Evolutionary conservation across 1,140 invertebrate genomes (phyloP), one percentile per base, ranked within the genome.

Genomic region (Chrysomallon squamiferum): DNA sequence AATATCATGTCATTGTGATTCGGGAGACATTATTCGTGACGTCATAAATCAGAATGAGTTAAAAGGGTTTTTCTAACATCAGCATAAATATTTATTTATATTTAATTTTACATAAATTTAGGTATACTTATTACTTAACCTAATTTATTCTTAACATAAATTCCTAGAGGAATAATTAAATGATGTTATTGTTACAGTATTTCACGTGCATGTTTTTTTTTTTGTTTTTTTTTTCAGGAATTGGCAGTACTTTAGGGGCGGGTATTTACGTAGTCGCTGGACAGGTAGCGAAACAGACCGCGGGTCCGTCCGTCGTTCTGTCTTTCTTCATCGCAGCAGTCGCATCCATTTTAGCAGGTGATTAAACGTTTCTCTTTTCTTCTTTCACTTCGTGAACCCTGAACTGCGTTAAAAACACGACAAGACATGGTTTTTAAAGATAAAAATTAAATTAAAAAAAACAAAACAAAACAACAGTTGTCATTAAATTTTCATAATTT

Each of bases 241-340:
- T 96, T 29, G 95, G 95, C 9, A 92, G 92, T 64, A 96, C 95
- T 0, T 86, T 97, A 1, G 95, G 95, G 0, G 87, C 96, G n/a
- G 95, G 95, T 0, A 93, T 96, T 11, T 97, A 97, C 83, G 93
- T 97, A 3, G 86, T 97, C 29, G 93, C 93, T 9, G 95, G 95
- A 18, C 90, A 92, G 58, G 94, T 96, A 0, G 94, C 94, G 18
- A 93, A 90, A 80, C 89, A 90, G 27, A 90, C 90, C 0, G 92
- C 95, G 1, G 95, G 95, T 0, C 95, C 95, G 0, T 91, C 93
- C 2, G 94, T 96, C 3, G 91, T 92, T 22, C 73, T 96, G 18
- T 95, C 94, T 11, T 96, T 96, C 78, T 84, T 96, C 9, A 90
- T 96, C 3, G 94, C 95, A 54, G 95, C 94, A 18, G 80, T 96